phyloP scores from a whole-genome alignment of 2,888 invertebrate genomes.

The Pardosa pseudoannulata region DNA sequence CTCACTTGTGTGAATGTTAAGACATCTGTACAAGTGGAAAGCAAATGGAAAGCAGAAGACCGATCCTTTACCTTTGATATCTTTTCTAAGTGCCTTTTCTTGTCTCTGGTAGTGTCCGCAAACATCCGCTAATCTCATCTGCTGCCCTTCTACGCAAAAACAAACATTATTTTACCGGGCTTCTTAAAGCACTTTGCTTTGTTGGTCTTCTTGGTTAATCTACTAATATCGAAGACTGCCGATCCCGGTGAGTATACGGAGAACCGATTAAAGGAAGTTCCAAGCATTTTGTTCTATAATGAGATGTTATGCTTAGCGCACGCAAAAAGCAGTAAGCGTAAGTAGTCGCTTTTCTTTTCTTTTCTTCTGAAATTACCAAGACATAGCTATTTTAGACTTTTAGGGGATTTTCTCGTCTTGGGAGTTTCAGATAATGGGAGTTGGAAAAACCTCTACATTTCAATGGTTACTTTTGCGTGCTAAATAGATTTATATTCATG shows the following conservation, averaged over 20 bases:
- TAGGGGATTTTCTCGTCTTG: background rate
- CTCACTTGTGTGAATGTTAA: constrained; percentile 61
- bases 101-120: constrained; percentile 71
- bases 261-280: constrained; percentile 9
- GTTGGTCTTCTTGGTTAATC: constrained; percentile 26
- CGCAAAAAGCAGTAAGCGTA: background rate
- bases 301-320: background rate
- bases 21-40: constrained; percentile 71
- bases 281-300: constrained; percentile 17
- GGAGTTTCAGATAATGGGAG: background rate
- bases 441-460: background rate
- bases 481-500: too few relatives aligned
- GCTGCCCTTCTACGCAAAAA: constrained; percentile 39
- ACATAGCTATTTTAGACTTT: background rate
- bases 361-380: background rate
- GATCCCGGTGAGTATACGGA: background rate
- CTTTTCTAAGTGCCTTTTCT: constrained; percentile 69
- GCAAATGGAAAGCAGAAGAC: constrained; percentile 66
- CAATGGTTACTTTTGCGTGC: background rate
- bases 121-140: constrained; percentile 70
- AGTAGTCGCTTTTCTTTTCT: background rate
- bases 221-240: constrained; percentile 28
- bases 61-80: constrained; percentile 70
- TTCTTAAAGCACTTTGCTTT: constrained; percentile 33
- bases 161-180: constrained; percentile 59